Conservation (phyloP, 2,797 vertebrate genomes). For the Myotis planiceps region DNA sequence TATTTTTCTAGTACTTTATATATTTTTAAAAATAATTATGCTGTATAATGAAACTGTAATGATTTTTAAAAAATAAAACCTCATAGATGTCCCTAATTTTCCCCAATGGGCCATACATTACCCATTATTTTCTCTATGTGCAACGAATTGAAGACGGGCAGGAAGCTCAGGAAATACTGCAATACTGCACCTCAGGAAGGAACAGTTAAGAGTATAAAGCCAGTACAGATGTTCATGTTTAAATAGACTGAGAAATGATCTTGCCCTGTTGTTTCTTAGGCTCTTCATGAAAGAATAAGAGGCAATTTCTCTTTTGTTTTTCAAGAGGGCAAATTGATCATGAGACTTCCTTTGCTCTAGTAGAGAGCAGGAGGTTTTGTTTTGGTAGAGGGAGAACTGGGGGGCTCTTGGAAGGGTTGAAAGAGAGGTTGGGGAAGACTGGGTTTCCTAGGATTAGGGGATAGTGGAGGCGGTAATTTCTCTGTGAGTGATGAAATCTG, state of each 20-base stretch:
- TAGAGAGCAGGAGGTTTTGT: background rate
- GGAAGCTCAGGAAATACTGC: background rate
- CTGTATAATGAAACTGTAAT: background rate
- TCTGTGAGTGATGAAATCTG: background rate
- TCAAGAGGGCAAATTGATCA: background rate
- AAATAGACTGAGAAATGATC: background rate
- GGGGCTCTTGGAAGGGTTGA: background rate
- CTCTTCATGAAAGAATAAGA: background rate
- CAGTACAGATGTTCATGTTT: background rate
- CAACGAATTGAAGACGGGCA: background rate
- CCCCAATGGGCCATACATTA: background rate
- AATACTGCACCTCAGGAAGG: background rate
- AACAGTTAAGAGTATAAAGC: background rate
- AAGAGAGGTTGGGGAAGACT: background rate
- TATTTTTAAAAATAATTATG: background rate
- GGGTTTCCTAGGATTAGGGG: background rate
- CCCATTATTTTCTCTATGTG: background rate
- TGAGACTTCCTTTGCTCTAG: background rate
- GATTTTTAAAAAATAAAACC: background rate
- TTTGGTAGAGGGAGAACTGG: background rate
- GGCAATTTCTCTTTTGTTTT: background rate
- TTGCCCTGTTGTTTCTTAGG: background rate
- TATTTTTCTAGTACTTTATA: background rate
- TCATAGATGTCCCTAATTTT: background rate
- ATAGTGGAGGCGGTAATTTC: background rate